phyloP scores from a whole-genome alignment of 2,113 vertebrate genomes.

The Strix aluco region DNA sequence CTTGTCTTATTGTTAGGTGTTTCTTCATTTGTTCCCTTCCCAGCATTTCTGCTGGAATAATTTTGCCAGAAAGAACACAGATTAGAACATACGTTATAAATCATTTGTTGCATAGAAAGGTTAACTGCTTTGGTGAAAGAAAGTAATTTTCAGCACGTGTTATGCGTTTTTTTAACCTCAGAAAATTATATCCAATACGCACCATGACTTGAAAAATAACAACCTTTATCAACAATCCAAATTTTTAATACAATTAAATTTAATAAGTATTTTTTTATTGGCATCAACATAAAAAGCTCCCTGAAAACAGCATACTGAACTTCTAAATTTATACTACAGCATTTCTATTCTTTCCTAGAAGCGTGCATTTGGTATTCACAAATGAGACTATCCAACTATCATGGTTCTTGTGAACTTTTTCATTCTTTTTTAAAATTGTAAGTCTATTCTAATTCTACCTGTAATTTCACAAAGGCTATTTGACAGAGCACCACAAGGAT shows the following conservation, averaged over 20 bases:
- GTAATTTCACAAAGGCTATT: not conserved
- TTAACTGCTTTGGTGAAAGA: not conserved
- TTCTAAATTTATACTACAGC: not conserved
- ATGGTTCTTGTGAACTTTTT: not conserved
- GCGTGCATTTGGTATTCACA: not conserved
- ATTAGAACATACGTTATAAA: not conserved
- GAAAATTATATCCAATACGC: not conserved
- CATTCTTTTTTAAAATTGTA: not conserved
- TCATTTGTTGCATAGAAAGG: not conserved
- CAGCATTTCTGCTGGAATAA: not conserved
- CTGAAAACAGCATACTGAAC: not conserved
- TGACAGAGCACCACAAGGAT: not conserved
- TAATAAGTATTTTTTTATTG: not conserved
- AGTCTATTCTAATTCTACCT: not conserved
- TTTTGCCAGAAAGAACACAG: conserved; percentile 15
- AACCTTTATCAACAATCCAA: not conserved
- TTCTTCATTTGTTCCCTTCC: not conserved
- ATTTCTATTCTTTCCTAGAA: not conserved
- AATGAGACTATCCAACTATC: not conserved
- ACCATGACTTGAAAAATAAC: not conserved
- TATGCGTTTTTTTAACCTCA: not conserved
- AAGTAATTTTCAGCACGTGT: not conserved
- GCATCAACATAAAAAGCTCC: not conserved
- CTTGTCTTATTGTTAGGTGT: not conserved
- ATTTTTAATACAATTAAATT: not conserved